These are phyloP conservation scores for Psammodynastes pulverulentus DNA, from an alignment of 2,113 vertebrate species.

Conservation along the genomic window DNA sequence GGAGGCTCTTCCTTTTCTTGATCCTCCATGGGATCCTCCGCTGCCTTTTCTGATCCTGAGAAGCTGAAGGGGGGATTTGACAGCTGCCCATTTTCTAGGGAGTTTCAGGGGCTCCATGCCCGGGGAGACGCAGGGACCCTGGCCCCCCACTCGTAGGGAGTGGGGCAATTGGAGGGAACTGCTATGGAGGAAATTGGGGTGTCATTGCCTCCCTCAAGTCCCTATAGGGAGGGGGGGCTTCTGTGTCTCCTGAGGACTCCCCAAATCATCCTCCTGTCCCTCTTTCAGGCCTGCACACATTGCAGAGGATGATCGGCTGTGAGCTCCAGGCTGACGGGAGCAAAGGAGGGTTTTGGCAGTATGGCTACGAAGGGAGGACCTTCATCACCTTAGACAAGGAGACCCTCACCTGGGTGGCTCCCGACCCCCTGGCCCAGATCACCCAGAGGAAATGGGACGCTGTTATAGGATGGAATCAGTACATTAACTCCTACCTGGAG, in stretches of 20 bases:
- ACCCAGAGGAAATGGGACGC: background rate
- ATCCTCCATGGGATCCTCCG: no score
- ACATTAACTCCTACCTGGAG: accelerated
- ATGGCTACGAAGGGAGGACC: background rate
- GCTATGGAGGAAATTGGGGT: no score
- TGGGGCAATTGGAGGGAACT: no score
- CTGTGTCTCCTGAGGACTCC: no score
- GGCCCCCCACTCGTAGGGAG: no score
- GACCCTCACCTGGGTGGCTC: background rate
- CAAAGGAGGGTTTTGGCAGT: background rate
- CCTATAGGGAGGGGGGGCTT: no score
- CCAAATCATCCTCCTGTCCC: background rate
- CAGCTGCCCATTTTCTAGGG: background rate
- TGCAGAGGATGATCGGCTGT: accelerated
- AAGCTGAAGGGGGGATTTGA: no score
- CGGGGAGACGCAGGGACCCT: no score
- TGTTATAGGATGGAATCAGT: accelerated
- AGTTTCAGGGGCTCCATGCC: background rate
- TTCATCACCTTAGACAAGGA: background rate
- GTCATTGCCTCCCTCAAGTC: background rate
- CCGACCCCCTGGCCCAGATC: no score
- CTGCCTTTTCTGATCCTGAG: no score
- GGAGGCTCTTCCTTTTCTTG: background rate
- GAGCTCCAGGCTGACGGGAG: background rate
- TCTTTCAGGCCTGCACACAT: background rate